Percentiles rank a stretch among this genome's conserved stretches.
phyloP scores from a whole-genome alignment of 1,140 invertebrate species.

The Mylabris phalerata region DNA sequence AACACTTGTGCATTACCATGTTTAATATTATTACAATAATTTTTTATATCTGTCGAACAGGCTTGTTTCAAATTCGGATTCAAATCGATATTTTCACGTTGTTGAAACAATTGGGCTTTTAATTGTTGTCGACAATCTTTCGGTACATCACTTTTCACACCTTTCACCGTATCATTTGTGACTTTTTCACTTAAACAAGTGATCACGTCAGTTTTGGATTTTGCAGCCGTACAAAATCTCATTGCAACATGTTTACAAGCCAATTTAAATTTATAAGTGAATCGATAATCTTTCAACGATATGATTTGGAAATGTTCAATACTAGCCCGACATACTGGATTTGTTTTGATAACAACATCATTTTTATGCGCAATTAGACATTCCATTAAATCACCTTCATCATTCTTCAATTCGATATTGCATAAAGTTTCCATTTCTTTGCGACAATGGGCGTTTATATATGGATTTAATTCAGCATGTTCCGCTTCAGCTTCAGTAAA shows the following conservation, averaged over 20 bases:
- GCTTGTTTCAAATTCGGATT: conserved; percentile 72
- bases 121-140: conserved; percentile 85
- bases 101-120: conserved; percentile 79
- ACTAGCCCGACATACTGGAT: conserved; percentile 82
- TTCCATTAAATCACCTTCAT: conserved; percentile 83
- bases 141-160: conserved; percentile 68
- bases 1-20: conserved; percentile 74
- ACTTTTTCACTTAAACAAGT: conserved; percentile 86
- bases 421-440: conserved; percentile 80
- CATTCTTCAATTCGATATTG: conserved; percentile 60
- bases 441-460: conserved; percentile 75
- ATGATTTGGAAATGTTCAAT: conserved; percentile 93
- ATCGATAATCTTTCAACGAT: conserved; percentile 86
- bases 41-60: conserved; percentile 71
- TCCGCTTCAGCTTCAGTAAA: conserved; percentile 86
- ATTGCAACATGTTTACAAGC: conserved; percentile 81
- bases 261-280: conserved; percentile 90
- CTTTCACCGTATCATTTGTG: conserved; percentile 78
- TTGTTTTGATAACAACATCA: conserved; percentile 63
- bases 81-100: conserved; percentile 76
- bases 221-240: conserved; percentile 68
- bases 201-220: conserved; percentile 82
- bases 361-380: conserved; percentile 93
- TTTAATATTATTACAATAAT: conserved; percentile 62
- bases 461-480: conserved; percentile 77